Evolutionary conservation across 2,888 invertebrate species (phyloP).

Genomic region (Acleris cristana): DNA sequence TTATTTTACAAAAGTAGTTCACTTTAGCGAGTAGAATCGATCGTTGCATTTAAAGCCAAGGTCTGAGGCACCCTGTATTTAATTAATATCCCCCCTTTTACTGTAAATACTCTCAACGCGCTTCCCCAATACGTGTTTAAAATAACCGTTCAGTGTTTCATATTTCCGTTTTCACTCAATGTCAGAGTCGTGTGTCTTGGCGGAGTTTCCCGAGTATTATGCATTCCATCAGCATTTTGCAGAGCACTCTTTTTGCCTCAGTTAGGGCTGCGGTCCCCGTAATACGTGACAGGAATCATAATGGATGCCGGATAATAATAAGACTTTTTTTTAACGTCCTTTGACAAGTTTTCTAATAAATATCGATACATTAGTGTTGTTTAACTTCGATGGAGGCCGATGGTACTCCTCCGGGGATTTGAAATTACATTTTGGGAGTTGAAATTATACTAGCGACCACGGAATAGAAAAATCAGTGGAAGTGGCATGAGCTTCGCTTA

Average conservation of each 20-base stretch:
- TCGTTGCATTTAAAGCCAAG: too few species aligned
- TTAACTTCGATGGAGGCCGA: neutral
- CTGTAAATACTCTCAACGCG: too few species aligned
- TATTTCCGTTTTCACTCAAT: slow-evolving; percentile 6
- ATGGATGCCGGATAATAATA: slow-evolving; percentile 42
- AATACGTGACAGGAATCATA: slow-evolving; percentile 50
- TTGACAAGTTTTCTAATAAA: slow-evolving; percentile 47
- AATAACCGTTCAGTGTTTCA: slow-evolving; percentile 2
- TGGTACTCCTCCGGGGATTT: neutral
- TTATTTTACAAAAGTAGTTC: too few species aligned
- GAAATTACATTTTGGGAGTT: neutral
- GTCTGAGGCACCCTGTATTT: too few species aligned
- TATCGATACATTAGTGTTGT: slow-evolving; percentile 45
- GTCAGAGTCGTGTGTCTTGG: slow-evolving; percentile 28
- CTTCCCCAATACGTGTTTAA: neutral
- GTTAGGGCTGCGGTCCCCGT: slow-evolving; percentile 34
- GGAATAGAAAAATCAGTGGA: too few species aligned
- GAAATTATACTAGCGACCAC: too few species aligned
- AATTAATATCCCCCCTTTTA: too few species aligned
- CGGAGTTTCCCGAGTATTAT: slow-evolving; percentile 44
- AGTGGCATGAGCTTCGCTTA: too few species aligned
- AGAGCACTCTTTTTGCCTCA: slow-evolving; percentile 47
- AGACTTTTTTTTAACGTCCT: slow-evolving; percentile 29
- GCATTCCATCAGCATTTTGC: slow-evolving; percentile 53
- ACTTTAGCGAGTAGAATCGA: too few species aligned